Evolutionary conservation across 2,888 invertebrate genomes (phyloP).

Genomic region (Graphium colonna): DNA sequence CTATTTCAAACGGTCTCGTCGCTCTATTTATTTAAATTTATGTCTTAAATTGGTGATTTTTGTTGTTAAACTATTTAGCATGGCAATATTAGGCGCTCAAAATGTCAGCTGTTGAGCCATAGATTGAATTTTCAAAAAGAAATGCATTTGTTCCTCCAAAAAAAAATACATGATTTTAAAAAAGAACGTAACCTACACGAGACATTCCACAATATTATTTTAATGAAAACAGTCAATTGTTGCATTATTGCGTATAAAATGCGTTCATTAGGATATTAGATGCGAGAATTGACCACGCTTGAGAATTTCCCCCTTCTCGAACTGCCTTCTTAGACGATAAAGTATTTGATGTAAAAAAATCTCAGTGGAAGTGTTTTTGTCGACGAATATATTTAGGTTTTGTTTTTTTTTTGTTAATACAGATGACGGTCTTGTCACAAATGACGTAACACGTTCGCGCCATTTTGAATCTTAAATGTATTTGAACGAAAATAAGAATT

Average conservation of each 20-base stretch:
- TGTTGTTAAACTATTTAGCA: background rate
- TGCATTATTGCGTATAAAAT: background rate
- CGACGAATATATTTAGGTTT: too few relatives aligned
- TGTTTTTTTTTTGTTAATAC: too few relatives aligned
- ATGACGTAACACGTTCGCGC: too few relatives aligned
- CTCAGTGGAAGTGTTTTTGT: too few relatives aligned
- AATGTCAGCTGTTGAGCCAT: background rate
- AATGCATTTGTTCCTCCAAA: background rate
- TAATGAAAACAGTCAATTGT: background rate
- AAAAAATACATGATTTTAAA: background rate
- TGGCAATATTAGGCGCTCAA: background rate
- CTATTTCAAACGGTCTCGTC: too few relatives aligned
- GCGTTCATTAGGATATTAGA: background rate
- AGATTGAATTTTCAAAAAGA: background rate
- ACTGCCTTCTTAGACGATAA: conserved; percentile 10
- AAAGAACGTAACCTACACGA: background rate
- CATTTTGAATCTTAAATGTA: too few relatives aligned
- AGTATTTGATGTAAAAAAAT: too few relatives aligned
- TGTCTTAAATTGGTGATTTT: background rate
- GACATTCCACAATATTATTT: background rate
- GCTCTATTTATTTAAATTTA: too few relatives aligned
- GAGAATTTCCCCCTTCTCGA: background rate
- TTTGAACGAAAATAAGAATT: too few relatives aligned
- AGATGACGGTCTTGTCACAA: too few relatives aligned
- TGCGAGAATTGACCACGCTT: background rate